Base-by-base conservation (phyloP, 2,888 invertebrate genomes). In the Xanthia icteritia region DNA sequence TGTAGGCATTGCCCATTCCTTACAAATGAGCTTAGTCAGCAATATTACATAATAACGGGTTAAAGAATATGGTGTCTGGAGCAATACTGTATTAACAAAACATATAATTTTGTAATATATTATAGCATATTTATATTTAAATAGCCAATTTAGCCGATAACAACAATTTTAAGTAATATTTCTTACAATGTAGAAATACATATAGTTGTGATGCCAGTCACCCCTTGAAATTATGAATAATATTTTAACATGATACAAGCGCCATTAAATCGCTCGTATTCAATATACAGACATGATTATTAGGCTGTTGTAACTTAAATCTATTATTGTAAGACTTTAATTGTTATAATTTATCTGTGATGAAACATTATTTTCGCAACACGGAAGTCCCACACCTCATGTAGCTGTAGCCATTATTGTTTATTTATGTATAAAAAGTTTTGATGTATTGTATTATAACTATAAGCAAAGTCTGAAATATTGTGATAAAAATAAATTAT, bases 401-500 rank as follows among this genome's bases (percentile, higher is more conserved):
- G 84, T 90, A 88, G 88, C 79, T 89, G 82, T 91, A 91, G 87
- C 89, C 83, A 88, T 90, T 89, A 89, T 90, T 88, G 81, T 90
- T 90, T 88, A 87, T 87, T 89, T 87, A 88, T 90, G 88, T 91
- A 90, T 88, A 88, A 90, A 91, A 90, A 82, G 88, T 88, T 89
- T 89, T 90, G 87, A 89, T 90, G 88, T 90, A 88, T 90, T 87
- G 86, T 89, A 87, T 86, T 89, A 80, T 86, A 87, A 85, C 83
- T 88, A 42, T 94, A 92, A 92, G 92, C 87, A 90, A 94, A 94
- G 94, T 94, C 94, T 94, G 93, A 94, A 90, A 91, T 86, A 91
- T 91, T 92, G 94, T 94, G 94, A 94, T 95, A 94, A 89, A 89
- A 88, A 88, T 91, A 92, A 92, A 92, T 92, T 93, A 91, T 92